Conservation (phyloP, 2,113 vertebrate species). For the Elaphurus davidianus region DNA sequence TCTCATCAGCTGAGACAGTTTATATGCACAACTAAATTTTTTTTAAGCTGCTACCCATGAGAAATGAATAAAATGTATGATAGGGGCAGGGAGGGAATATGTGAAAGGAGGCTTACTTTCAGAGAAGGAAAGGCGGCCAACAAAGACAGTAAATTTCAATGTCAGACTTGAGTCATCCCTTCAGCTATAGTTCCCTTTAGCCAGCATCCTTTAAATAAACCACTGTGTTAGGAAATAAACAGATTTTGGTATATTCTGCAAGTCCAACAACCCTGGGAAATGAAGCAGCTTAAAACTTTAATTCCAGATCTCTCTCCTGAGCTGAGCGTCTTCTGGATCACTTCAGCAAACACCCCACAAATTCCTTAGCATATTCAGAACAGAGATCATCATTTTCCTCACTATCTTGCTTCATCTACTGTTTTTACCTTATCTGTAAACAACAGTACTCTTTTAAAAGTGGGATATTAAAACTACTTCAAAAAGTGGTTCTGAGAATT, state of each 20-base stretch:
- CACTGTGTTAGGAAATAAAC: background rate
- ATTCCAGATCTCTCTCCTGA: background rate
- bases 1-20: background rate
- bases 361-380: background rate
- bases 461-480: background rate
- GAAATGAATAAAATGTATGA: background rate
- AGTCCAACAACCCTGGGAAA: background rate
- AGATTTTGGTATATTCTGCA: conserved; percentile 1
- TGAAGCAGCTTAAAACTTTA: conserved; percentile 50
- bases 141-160: background rate
- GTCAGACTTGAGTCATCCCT: conserved; percentile 1
- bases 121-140: background rate
- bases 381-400: background rate
- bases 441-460: background rate
- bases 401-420: background rate
- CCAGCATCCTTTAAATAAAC: conserved; percentile 27
- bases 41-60: background rate
- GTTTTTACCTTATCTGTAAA: background rate
- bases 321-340: background rate
- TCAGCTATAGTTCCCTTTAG: background rate
- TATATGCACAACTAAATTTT: background rate
- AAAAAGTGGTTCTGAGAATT: conserved; percentile 30
- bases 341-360: background rate
- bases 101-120: background rate
- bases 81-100: background rate